phyloP scores from a whole-genome alignment of 2,888 invertebrate genomes.

The Drosophila mimetica region DNA sequence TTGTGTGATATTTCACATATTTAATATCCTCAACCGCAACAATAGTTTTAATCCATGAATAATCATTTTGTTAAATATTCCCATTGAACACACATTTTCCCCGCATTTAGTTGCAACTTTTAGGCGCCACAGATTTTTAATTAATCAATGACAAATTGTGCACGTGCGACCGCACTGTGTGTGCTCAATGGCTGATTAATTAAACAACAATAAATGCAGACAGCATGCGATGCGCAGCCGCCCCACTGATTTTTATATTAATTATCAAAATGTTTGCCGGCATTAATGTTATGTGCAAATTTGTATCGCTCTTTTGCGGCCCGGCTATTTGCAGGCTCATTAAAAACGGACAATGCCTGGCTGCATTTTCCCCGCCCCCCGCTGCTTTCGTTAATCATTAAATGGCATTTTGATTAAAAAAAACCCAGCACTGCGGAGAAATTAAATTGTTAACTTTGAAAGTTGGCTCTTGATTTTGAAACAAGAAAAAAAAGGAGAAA shows the following conservation, averaged over 20 bases:
- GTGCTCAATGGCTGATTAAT: slow-evolving; percentile 60
- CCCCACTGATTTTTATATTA: slow-evolving; percentile 63
- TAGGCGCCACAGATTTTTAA: slow-evolving; percentile 57
- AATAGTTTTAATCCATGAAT: slow-evolving; percentile 28
- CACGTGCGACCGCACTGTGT: slow-evolving; percentile 11
- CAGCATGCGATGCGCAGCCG: slow-evolving; percentile 24
- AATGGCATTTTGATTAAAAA: slow-evolving; percentile 7
- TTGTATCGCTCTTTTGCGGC: slow-evolving; percentile 18
- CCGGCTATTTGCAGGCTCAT: slow-evolving; percentile 59
- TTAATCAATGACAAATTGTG: slow-evolving; percentile 63
- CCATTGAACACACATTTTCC: slow-evolving; percentile 18
- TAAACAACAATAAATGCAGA: slow-evolving; percentile 59
- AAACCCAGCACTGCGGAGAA: slow-evolving; percentile 1
- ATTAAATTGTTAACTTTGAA: slow-evolving; percentile 27
- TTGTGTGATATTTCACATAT: not conserved
- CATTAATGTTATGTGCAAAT: slow-evolving; percentile 47
- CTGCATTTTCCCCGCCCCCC: slow-evolving; percentile 10
- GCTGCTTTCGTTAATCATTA: slow-evolving; percentile 1
- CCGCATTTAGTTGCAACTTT: slow-evolving; percentile 21
- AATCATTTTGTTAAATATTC: slow-evolving; percentile 33
- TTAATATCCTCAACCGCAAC: slow-evolving; percentile 14
- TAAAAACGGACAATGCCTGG: slow-evolving; percentile 48
- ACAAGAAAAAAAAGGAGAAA: slow-evolving; percentile 14
- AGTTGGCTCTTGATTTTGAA: slow-evolving; percentile 34
- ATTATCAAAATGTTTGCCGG: slow-evolving; percentile 62